These are phyloP conservation scores for Nudaria mundana DNA, from an alignment of 2,888 invertebrate species.

Conservation along the genomic window DNA sequence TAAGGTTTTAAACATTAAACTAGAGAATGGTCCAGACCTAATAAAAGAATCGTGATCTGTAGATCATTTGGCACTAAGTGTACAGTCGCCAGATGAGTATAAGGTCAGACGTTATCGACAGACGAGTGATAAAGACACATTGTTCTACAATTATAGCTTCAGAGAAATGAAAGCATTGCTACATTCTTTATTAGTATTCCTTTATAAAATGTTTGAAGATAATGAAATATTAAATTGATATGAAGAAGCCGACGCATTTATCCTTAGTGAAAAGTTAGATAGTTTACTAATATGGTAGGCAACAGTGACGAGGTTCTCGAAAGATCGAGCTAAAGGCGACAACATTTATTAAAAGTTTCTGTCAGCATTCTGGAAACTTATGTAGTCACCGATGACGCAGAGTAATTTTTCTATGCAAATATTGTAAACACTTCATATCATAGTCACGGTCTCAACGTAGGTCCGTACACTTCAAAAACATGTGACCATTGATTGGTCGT, in stretches of 20 bases:
- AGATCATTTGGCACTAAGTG: slow-evolving; percentile 3
- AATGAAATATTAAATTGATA: neutral
- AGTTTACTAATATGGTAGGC: neutral
- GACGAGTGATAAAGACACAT: slow-evolving; percentile 12
- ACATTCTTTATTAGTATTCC: slow-evolving; percentile 4
- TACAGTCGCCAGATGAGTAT: slow-evolving; percentile 11
- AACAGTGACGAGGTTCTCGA: too few relatives aligned
- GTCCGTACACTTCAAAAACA: too few relatives aligned
- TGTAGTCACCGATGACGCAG: too few relatives aligned
- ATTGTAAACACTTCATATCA: too few relatives aligned
- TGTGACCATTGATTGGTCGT: too few relatives aligned
- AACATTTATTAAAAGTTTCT: too few relatives aligned
- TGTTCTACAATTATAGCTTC: slow-evolving; percentile 10
- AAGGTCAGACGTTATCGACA: slow-evolving; percentile 29
- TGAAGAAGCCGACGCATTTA: too few relatives aligned
- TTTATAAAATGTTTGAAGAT: neutral
- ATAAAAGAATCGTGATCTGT: slow-evolving; percentile 20
- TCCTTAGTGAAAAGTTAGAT: neutral
- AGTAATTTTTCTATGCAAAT: too few relatives aligned
- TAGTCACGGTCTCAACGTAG: too few relatives aligned
- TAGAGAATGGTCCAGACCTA: neutral
- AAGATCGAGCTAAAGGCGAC: too few relatives aligned
- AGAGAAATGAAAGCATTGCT: slow-evolving; percentile 7
- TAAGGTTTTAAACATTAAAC: neutral
- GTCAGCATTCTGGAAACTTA: too few relatives aligned